Base-by-base conservation (phyloP, 2,113 vertebrate genomes). In the Tympanuchus pallidicinctus region DNA sequence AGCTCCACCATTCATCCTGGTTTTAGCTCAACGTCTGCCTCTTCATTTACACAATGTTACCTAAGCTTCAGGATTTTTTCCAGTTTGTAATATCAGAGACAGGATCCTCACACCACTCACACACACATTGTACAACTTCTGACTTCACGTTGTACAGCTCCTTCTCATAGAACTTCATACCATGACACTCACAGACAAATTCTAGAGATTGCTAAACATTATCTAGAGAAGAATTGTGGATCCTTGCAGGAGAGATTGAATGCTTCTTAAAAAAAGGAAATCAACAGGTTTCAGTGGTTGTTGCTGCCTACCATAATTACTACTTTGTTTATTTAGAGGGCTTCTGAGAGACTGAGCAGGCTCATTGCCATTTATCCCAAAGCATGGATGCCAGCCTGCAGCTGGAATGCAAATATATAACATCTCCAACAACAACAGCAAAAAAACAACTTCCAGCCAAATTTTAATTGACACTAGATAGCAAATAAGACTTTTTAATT, bases 401-500 rank as follows among this genome's bases (percentile, higher is more conserved):
- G 71, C 6, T 94, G 90, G 72, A 92, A 88, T 64, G 64, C 60
- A 88, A 94, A 90, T 4, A 16, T 54, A 74, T 56, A 77, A 82
- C 34, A 77, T 54, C 91, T 89, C 79, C 71, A 94, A 80, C 67
- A 59, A 63, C 50, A 52, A 25, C 25, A 47, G 19, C 45, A 47
- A 48, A 48, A 50, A 48, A 43, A 47, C 18, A 43, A 34, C 38
- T 48, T 72, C 12, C 76, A 82, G 85, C 13, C 64, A 91, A 89
- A 73, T 91, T 94, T 76, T 94, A 79, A 89, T 54, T 70, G 75
- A 91, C 79, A 50, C 21, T 85, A 86, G n/a, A 87, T 38, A 89
- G 54, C 30, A 91, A 92, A 73, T 47, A 82, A 83, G 89, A 66
- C 15, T 38, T 21, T 21, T 48, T 22, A 24, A 22, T 27, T 52